Base-by-base conservation (phyloP, 2,113 vertebrate species). In the Amblyopsis rosae region DNA sequence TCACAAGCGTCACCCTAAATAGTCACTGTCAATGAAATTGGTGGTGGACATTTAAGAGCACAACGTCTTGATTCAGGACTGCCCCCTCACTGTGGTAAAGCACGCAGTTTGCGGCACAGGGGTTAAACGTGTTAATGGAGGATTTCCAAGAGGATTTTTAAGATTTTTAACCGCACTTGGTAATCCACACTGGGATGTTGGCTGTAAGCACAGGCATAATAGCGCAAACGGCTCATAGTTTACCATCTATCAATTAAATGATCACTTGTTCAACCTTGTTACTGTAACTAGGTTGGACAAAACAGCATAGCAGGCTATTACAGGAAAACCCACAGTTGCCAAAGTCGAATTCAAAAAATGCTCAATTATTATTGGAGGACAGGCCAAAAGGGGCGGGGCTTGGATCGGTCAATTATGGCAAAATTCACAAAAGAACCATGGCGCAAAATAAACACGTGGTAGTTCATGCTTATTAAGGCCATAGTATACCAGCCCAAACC, bases 1-100 rank as follows among this genome's bases (percentile, higher is more conserved):
- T 81, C 81, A 82, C 45, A 54, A 60, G 82, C 72, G 81, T 67
- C 62, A 65, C 63, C 70, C 72, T 82, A 82, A 89, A 82, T 75
- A 88, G 78, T 82, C 61, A 77, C 69, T 83, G 85, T 85, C 78
- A 67, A 65, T 32, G 83, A 45, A 76, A 79, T 58, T 62, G 64
- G 56, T 54, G 15, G 70, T 19, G 76, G 85, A 80, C 82, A 78
- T 86, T 84, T 83, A 77, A 65, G 70, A 82, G 62, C 59, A 47
- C 16, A 76, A 65, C 59, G 80, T 80, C 72, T 81, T 86, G 66
- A 86, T 87, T 76, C 75, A 41, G 7, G 35, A 41, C 35, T 11
- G 50, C 71, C 70, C 33, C 65, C 59, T 46, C 67, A 55, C 58
- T 62, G 74, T 50, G 66, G 76, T 79, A 81, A 63, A 80, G 57